A percentile compares a stretch with the other conserved stretches of the same genome.
These are phyloP conservation scores for Oscheius sp. DNA, from an alignment of 2,888 invertebrate species.

Conservation along the genomic window DNA sequence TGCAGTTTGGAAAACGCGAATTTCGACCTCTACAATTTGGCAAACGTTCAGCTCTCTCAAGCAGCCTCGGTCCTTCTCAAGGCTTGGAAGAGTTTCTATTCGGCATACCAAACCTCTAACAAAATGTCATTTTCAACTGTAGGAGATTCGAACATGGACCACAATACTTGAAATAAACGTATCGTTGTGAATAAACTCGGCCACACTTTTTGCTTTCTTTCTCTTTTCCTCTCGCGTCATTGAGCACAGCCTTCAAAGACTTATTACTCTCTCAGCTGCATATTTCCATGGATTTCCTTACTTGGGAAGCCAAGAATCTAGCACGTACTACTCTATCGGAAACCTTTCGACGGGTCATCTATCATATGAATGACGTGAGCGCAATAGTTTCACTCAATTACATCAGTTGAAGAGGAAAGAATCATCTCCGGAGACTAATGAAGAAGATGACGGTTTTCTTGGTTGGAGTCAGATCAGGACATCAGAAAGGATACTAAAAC, in stretches of 20 bases:
- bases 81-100: conserved; percentile 13
- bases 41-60: conserved; percentile 43
- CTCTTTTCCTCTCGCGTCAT: neutral
- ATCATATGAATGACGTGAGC: neutral
- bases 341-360: neutral
- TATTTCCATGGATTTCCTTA: conserved; percentile 1
- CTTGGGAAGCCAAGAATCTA: conserved; percentile 13
- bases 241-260: neutral
- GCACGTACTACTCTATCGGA: conserved; percentile 8
- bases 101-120: no score
- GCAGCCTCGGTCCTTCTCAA: conserved; percentile 14
- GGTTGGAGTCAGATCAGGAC: no score
- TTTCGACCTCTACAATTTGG: conserved; percentile 61
- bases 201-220: neutral
- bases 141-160: neutral
- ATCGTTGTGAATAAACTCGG: neutral
- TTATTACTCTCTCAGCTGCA: neutral
- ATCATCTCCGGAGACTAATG: no score
- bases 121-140: no score
- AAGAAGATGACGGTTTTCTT: no score
- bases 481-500: no score
- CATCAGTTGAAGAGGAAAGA: no score
- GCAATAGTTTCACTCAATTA: no score
- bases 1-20: conserved; percentile 60
- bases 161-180: neutral